Conservation (phyloP, 2,113 vertebrate genomes). For the Tapirus terrestris region DNA sequence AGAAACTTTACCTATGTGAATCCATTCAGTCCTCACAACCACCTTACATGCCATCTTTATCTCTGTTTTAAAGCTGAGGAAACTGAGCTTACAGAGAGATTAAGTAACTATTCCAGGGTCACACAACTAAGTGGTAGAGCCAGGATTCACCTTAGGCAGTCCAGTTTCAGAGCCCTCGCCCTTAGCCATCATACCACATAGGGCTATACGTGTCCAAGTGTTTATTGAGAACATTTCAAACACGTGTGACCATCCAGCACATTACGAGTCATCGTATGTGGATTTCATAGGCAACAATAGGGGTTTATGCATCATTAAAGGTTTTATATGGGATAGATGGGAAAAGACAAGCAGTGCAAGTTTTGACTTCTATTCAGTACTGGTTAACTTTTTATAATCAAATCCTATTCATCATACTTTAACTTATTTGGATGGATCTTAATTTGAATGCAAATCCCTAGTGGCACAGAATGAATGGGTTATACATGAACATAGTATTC, state of each 20-base stretch:
- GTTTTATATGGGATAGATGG: conserved; percentile 19
- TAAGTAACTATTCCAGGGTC: background rate
- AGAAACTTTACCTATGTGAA: background rate
- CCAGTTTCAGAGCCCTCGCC: conserved; percentile 28
- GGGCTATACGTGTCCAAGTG: background rate
- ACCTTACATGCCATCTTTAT: background rate
- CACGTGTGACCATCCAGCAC: background rate
- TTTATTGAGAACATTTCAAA: conserved; percentile 14
- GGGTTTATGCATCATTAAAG: background rate
- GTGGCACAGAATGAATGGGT: background rate
- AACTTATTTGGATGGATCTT: conserved; percentile 62
- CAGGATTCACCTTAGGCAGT: background rate
- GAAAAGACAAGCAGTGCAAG: background rate
- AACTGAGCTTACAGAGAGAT: conserved; percentile 45
- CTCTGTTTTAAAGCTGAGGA: conserved; percentile 50
- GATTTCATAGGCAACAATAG: background rate
- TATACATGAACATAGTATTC: conserved; percentile 24
- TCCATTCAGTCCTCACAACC: background rate
- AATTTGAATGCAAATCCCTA: conserved; percentile 66
- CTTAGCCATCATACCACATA: background rate
- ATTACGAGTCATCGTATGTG: background rate
- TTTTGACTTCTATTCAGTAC: background rate
- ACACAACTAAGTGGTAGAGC: background rate
- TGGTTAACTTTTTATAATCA: conserved; percentile 70
- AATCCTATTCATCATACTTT: conserved; percentile 11